These are phyloP conservation scores for Scaptomyza montana DNA, from an alignment of 1,140 invertebrate species.

Conservation along the genomic window DNA sequence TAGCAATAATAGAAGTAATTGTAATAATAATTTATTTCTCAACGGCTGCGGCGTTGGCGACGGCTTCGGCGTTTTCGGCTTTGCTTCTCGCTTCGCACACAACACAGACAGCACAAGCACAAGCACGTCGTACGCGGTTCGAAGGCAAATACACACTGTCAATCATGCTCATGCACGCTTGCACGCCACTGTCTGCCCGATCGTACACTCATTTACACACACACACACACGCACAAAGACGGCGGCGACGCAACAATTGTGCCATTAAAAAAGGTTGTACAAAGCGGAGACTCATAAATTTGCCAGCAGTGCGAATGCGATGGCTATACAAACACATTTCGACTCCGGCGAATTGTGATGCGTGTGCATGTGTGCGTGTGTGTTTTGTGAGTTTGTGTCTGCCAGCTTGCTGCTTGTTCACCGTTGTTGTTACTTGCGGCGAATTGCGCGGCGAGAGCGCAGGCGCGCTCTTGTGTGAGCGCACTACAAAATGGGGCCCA, in stretches of 20 bases:
- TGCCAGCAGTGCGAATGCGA: constrained; percentile 57
- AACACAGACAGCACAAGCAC: constrained; percentile 66
- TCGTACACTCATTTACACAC: constrained; percentile 41
- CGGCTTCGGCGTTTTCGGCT: constrained; percentile 60
- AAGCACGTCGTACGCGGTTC: constrained; percentile 83
- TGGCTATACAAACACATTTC: constrained; percentile 52
- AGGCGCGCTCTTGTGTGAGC: constrained; percentile 54
- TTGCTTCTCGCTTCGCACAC: constrained; percentile 67
- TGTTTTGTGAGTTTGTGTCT: constrained; percentile 24
- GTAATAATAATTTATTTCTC: constrained; percentile 65
- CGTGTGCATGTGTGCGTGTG: constrained; percentile 19
- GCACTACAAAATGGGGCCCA: constrained; percentile 55
- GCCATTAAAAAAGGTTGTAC: constrained; percentile 75
- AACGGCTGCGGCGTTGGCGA: constrained; percentile 59
- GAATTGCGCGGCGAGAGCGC: constrained; percentile 62
- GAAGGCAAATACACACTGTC: constrained; percentile 84
- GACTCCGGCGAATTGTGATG: constrained; percentile 44
- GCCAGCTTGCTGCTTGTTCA: neutral
- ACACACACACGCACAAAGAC: constrained; percentile 33
- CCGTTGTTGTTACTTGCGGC: constrained; percentile 37
- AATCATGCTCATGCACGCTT: constrained; percentile 71
- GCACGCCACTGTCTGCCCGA: constrained; percentile 46
- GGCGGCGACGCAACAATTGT: constrained; percentile 79
- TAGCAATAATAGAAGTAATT: constrained; percentile 58
- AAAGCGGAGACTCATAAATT: constrained; percentile 55